Base-by-base conservation (phyloP, 2,888 invertebrate genomes). In the Sisyra terminalis region DNA sequence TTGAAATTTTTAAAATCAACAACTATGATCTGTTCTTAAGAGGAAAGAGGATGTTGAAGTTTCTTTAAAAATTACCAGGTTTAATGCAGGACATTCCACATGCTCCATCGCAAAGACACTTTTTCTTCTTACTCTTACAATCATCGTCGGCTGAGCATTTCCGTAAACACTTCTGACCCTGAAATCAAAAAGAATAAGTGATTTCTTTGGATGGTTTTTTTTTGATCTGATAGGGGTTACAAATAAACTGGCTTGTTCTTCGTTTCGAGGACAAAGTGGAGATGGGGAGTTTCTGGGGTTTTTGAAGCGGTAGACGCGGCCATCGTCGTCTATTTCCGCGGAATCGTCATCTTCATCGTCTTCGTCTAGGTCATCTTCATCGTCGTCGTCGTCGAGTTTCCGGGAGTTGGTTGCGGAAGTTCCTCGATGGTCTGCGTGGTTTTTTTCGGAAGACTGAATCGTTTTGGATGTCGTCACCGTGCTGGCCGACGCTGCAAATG, bases 51-150 rank as follows among this genome's bases (percentile, higher is more conserved):
- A n/a, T 29, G 30, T 29, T 9, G 30, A 8, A 29, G 8, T 29
- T 29, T 29, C 8, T 29, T 29, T 29, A 29, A 9, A 10, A 29
- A 69, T 69, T 53, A 90, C 92, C 88, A 60, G 92, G 93, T 61
- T 96, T 94, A 51, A 97, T 92, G 64, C 97, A 98, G 42, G 93
- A 93, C 78, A 90, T 83, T 44, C 97, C 97, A 57, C 97, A 97
- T 2, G 82, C 78, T 39, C 94, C 96, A 58, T 98, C 97, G 59
- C 97, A 98, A 47, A 93, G 72, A 58, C 97, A 98, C 58, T 90
- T 84, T 67, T 94, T 93, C 68, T 89, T 87, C 65, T 88, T 86
- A 58, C 93, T 93, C 64, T 92, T 90, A 63, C 97, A 97, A 61
- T 96, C 94, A 57, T 86, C 86, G 57, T 96, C 92, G 0, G 84